phyloP scores from a whole-genome alignment of 1,140 invertebrate species.

The Pristionchus pacificus region DNA sequence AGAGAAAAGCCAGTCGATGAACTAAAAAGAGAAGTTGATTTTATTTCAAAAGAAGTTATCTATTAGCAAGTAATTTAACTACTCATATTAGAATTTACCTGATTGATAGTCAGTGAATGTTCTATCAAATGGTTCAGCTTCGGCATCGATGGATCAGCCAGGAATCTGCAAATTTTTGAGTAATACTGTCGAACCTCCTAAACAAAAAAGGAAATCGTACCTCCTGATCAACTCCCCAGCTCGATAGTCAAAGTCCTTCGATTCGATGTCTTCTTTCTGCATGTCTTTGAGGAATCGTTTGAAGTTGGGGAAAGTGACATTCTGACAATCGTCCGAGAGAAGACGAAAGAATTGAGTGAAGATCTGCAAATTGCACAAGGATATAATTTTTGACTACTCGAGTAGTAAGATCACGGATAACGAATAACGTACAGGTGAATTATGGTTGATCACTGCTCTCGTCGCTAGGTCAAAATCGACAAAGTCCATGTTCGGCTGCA shows the following conservation, averaged over 20 bases:
- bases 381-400: not conserved
- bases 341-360: constrained; percentile 8
- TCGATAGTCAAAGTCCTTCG: constrained; percentile 4
- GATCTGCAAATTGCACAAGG: constrained; percentile 2
- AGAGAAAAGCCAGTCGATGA: constrained; percentile 52
- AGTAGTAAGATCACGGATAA: not conserved
- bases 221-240: constrained; percentile 23
- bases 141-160: constrained; percentile 12
- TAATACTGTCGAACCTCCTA: not conserved
- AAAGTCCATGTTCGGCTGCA: constrained; percentile 18
- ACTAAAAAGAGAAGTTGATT: constrained; percentile 21
- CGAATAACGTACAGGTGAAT: constrained; percentile 6
- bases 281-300: constrained; percentile 31
- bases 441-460: constrained; percentile 17
- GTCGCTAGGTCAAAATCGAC: constrained; percentile 20
- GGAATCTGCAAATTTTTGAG: constrained; percentile 14
- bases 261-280: constrained; percentile 33
- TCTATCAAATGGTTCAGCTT: not conserved
- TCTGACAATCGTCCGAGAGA: constrained; percentile 19
- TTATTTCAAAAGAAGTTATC: not conserved
- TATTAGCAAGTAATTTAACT: constrained; percentile 6
- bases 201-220: constrained; percentile 19
- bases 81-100: constrained; percentile 29
- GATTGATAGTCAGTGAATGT: constrained; percentile 17
- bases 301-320: constrained; percentile 29